Percentiles rank a stretch among this genome's conserved stretches.
phyloP scores from a whole-genome alignment of 2,888 invertebrate species.

The Adelphocoris suturalis region DNA sequence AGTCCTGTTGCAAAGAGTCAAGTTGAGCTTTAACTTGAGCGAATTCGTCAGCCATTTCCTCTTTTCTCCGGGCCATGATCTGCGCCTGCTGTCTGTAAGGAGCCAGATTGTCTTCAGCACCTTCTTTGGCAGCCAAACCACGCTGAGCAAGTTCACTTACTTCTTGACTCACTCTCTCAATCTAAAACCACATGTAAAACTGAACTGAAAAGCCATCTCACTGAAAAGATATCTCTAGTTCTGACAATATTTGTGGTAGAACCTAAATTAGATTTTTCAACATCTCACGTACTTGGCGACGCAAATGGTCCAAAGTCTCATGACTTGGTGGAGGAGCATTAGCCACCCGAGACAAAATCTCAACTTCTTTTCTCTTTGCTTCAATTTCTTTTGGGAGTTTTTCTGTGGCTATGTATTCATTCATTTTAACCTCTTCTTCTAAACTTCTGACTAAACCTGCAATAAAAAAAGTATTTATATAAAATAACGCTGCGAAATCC shows the following conservation, averaged over 20 bases:
- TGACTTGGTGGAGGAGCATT: slow-evolving; percentile 81
- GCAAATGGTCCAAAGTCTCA: slow-evolving; percentile 76
- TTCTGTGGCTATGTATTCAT: slow-evolving; percentile 87
- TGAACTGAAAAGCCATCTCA: too few relatives aligned
- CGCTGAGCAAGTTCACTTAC: slow-evolving; percentile 87
- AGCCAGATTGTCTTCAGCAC: slow-evolving; percentile 86
- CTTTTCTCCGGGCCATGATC: slow-evolving; percentile 89
- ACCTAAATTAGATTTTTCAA: not conserved
- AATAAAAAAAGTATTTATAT: slow-evolving; percentile 40
- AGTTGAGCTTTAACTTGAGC: slow-evolving; percentile 84
- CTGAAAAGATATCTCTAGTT: too few relatives aligned
- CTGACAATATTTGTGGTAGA: too few relatives aligned
- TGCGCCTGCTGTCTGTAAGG: slow-evolving; percentile 92
- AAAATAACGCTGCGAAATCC: too few relatives aligned
- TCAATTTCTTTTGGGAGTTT: slow-evolving; percentile 88
- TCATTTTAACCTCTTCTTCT: slow-evolving; percentile 88
- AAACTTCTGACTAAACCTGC: slow-evolving; percentile 84
- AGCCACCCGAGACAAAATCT: slow-evolving; percentile 85
- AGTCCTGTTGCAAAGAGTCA: slow-evolving; percentile 82
- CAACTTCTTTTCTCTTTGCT: slow-evolving; percentile 83
- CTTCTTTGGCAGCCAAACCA: slow-evolving; percentile 82
- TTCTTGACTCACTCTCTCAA: slow-evolving; percentile 81
- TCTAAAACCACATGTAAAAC: slow-evolving; percentile 77
- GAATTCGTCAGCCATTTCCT: slow-evolving; percentile 85
- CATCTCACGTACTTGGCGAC: slow-evolving; percentile 80